phyloP scores from a whole-genome alignment of 2,888 invertebrate genomes.

The Aquatica leii region DNA sequence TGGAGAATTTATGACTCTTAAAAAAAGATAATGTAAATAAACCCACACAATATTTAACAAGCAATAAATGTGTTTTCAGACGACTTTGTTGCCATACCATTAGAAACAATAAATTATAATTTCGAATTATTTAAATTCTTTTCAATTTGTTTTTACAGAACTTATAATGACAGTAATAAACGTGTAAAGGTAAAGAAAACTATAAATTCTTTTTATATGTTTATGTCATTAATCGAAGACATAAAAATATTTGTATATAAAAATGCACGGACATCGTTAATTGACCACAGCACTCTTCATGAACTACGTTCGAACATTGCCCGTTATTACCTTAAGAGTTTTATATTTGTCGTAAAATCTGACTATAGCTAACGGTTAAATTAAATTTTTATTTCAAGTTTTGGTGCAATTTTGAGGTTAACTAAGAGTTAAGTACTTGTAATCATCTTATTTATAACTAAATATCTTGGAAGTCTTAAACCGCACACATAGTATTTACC shows the following conservation, averaged over 20 bases:
- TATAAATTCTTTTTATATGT: constrained; percentile 12
- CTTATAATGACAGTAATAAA: constrained; percentile 14
- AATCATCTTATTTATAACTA: too few relatives aligned
- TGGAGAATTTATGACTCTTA: constrained; percentile 18
- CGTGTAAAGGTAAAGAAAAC: constrained; percentile 12
- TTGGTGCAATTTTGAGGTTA: too few relatives aligned
- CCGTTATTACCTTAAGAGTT: too few relatives aligned
- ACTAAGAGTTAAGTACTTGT: too few relatives aligned
- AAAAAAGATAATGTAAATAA: constrained; percentile 23
- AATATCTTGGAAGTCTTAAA: too few relatives aligned
- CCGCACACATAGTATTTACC: too few relatives aligned
- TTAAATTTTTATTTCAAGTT: too few relatives aligned
- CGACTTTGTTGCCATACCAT: constrained; percentile 15
- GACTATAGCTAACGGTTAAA: too few relatives aligned
- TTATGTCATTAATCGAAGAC: constrained; percentile 9
- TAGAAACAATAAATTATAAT: constrained; percentile 15
- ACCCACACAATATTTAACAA: constrained; percentile 24
- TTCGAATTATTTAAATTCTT: constrained; percentile 17
- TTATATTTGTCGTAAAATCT: too few relatives aligned
- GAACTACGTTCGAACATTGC: too few relatives aligned
- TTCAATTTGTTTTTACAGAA: constrained; percentile 13
- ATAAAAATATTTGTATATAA: constrained; percentile 12
- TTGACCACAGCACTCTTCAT: too few relatives aligned
- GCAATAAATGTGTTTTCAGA: constrained; percentile 17
- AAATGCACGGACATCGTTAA: not conserved